Evolutionary conservation across 2,113 vertebrate genomes (phyloP).

Genomic region (Carlito syrichta): DNA sequence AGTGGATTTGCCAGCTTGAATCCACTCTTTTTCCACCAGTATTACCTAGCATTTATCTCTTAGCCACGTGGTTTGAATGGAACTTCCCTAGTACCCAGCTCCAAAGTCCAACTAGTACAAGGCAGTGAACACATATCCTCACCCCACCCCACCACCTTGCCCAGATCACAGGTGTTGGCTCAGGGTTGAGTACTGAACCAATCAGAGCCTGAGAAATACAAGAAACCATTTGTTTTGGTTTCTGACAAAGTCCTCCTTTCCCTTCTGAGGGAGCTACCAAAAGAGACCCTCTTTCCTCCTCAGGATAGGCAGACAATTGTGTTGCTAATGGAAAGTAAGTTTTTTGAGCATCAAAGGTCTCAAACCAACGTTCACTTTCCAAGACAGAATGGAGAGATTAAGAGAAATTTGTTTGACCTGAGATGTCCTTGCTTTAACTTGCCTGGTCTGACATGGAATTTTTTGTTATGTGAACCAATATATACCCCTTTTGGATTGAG

Average conservation of each 20-base stretch:
- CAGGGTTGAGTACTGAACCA: neutral
- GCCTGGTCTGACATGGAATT: neutral
- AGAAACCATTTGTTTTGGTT: neutral
- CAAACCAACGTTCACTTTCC: neutral
- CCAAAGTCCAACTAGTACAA: fast-evolving
- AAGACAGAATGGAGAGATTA: neutral
- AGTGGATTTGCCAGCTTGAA: fast-evolving
- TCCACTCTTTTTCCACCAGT: neutral
- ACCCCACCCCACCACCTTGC: neutral
- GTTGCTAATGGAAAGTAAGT: neutral
- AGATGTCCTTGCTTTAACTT: neutral
- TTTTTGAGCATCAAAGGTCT: neutral
- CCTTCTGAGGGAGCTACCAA: neutral
- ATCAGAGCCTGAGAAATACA: neutral
- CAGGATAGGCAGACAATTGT: neutral
- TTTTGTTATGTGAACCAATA: neutral
- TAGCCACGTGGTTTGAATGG: neutral
- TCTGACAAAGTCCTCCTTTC: neutral
- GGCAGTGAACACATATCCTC: too few species aligned
- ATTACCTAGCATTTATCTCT: neutral
- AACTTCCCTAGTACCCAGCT: neutral
- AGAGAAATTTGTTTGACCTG: neutral
- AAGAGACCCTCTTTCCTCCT: neutral
- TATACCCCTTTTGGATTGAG: neutral
- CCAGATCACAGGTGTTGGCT: neutral